Conservation (phyloP, 2,113 vertebrate genomes). For the Mirounga angustirostris region DNA sequence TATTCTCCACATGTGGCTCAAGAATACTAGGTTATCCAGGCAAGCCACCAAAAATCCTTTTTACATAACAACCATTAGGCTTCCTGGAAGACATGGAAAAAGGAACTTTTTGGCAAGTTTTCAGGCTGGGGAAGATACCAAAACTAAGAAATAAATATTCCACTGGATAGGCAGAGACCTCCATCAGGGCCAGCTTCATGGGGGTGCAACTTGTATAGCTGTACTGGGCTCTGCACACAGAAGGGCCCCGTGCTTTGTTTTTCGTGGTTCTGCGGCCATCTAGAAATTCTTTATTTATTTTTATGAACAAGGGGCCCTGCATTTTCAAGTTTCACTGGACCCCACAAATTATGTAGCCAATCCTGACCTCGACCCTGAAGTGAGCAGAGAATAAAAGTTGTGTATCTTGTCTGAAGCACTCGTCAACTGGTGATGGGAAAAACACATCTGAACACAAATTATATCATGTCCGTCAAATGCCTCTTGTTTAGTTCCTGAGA, state of each 20-base stretch:
- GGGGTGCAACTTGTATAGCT: background rate
- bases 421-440: background rate
- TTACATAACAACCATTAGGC: background rate
- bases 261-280: background rate
- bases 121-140: background rate
- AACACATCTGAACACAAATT: background rate
- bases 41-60: background rate
- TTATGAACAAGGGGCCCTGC: background rate
- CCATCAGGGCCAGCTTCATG: background rate
- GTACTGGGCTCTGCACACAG: background rate
- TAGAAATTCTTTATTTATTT: background rate
- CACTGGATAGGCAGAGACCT: background rate
- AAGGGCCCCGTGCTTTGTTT: background rate
- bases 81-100: background rate
- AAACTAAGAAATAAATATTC: background rate
- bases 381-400: slow-evolving; percentile 22
- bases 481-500: background rate
- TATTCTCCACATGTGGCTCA: background rate
- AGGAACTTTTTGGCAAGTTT: background rate
- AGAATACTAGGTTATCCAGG: background rate
- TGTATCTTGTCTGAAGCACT: background rate
- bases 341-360: background rate
- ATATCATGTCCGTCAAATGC: background rate
- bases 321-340: background rate
- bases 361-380: background rate